These are phyloP conservation scores for Achlya flavicornis DNA, from an alignment of 2,888 invertebrate genomes.

Conservation along the genomic window DNA sequence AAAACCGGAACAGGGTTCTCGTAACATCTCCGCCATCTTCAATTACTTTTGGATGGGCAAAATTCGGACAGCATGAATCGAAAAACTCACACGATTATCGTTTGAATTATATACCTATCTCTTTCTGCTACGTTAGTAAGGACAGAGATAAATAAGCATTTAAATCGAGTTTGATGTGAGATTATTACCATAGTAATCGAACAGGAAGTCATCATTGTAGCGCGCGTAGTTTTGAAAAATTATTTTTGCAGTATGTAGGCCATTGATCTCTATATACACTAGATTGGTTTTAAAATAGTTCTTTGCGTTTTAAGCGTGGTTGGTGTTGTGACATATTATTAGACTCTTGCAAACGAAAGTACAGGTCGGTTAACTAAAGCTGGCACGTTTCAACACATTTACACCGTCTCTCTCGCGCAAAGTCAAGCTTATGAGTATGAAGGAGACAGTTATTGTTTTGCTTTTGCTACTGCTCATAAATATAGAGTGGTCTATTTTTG, in stretches of 20 bases:
- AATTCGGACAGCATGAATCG: constrained; percentile 18
- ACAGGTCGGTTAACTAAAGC: no score
- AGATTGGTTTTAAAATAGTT: no score
- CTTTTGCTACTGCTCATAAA: no score
- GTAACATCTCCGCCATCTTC: constrained; percentile 69
- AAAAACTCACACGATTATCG: constrained; percentile 16
- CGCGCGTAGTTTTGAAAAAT: constrained; percentile 31
- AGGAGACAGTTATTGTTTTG: no score
- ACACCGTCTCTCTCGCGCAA: no score
- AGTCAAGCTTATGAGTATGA: no score
- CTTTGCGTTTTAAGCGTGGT: no score
- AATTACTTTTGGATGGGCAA: constrained; percentile 39
- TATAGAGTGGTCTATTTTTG: no score
- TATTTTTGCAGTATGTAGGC: not conserved
- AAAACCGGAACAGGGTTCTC: constrained; percentile 84
- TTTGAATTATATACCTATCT: not conserved
- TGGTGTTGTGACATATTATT: no score
- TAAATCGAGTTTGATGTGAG: not conserved
- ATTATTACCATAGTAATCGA: constrained; percentile 17
- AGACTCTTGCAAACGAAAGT: no score
- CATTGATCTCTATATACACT: no score
- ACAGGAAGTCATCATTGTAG: constrained; percentile 35
- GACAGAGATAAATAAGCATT: not conserved
- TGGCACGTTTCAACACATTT: no score
- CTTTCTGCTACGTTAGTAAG: not conserved